These are phyloP conservation scores for Palloptera scutellata DNA, from an alignment of 2,888 invertebrate genomes.

Conservation along the genomic window DNA sequence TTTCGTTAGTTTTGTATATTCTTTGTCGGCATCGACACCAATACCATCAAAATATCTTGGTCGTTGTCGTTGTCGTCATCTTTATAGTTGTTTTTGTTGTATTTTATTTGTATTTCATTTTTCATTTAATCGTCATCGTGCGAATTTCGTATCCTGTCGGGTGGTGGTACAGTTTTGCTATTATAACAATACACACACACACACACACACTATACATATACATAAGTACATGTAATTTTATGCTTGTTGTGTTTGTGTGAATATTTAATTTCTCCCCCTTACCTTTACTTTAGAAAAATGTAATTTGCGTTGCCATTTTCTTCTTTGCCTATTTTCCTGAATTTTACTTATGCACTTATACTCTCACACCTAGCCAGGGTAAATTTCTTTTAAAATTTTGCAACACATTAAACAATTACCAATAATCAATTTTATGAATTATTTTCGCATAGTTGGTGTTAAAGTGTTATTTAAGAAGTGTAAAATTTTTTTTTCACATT, in stretches of 20 bases:
- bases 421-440: too few relatives aligned
- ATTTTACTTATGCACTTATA: too few relatives aligned
- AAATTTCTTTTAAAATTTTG: too few relatives aligned
- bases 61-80: slow-evolving; percentile 2
- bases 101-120: neutral
- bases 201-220: neutral
- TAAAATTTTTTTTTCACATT: too few relatives aligned
- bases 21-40: neutral
- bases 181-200: neutral
- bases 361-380: too few relatives aligned
- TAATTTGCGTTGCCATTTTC: neutral
- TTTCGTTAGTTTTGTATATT: neutral
- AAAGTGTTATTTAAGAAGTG: too few relatives aligned
- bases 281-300: neutral
- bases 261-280: neutral
- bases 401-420: too few relatives aligned
- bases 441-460: too few relatives aligned
- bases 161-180: slow-evolving; percentile 29
- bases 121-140: neutral
- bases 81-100: neutral
- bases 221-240: slow-evolving; percentile 2
- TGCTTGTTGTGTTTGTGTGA: neutral
- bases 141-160: slow-evolving; percentile 12
- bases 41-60: too few relatives aligned
- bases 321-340: too few relatives aligned